phyloP scores from a whole-genome alignment of 37 sponge, comb jelly and placozoan species.

The Chondrosia reniformis region DNA sequence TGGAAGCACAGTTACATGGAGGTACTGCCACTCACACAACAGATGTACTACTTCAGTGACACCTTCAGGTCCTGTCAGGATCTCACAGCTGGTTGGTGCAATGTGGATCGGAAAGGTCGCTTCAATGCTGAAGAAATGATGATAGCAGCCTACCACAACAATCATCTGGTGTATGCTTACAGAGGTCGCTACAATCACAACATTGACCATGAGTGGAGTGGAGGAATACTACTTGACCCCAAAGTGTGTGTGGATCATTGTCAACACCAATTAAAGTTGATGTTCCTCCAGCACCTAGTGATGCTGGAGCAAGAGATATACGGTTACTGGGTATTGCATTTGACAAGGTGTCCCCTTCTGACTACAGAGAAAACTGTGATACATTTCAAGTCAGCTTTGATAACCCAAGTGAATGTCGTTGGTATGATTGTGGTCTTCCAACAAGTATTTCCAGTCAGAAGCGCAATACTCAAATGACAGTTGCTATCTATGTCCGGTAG shows the following conservation, averaged over 20 bases:
- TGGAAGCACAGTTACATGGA: conserved; percentile 10
- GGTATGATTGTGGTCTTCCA: conserved; percentile 29
- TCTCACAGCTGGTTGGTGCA: conserved; percentile 16
- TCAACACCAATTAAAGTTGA: neutral
- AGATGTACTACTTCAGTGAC: neutral
- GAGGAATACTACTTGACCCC: neutral
- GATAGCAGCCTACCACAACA: conserved; percentile 33
- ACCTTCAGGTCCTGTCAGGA: neutral
- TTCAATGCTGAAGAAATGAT: conserved; percentile 20
- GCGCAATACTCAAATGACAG: conserved; percentile 23
- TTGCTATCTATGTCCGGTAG: conserved; percentile 30
- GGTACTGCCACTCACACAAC: neutral
- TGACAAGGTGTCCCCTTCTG: conserved; percentile 16
- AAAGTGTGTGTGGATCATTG: conserved; percentile 20
- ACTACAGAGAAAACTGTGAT: conserved; percentile 6
- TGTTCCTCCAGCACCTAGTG: conserved; percentile 17
- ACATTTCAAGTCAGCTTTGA: neutral
- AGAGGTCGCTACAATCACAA: conserved; percentile 10
- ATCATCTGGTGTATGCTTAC: conserved; percentile 16
- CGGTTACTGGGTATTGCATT: conserved; percentile 17
- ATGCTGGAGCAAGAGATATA: neutral
- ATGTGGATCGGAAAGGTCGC: neutral
- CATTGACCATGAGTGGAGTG: conserved; percentile 27
- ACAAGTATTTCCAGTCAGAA: neutral
- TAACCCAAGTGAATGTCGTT: conserved; percentile 15